Evolutionary conservation across 1,140 invertebrate species (phyloP), one percentile per base, ranked within the genome.

Genomic region (Lethocerus indicus): DNA sequence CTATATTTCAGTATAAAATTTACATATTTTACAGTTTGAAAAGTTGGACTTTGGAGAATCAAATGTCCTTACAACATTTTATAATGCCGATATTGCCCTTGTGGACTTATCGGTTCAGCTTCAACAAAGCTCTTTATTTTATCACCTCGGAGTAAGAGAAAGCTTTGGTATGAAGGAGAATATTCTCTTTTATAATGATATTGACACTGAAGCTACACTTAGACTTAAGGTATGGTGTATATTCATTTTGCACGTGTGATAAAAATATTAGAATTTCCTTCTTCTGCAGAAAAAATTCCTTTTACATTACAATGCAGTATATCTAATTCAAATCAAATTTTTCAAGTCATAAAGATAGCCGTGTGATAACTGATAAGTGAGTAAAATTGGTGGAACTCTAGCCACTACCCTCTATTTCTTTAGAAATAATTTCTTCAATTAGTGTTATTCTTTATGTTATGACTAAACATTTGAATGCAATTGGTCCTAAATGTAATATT

Each of bases 91-190:
- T 71, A 89, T 98, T 23, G 93, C 88, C 1, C 75, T 99, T 21
- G 88, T 98, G 26, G 95, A 99, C 70, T 73, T 98, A 55, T 92
- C 88, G 36, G 69, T 94, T 40, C 78, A 87, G 60, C 63, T 84
- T 27, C 92, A 96, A 67, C 87, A 92, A 63, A 72, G 67, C 59
- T 86, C 81, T 58, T 69, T 98, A 21, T 89, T 94, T 59, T 98
- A 98, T 70, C 93, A 98, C 66, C 74, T 98, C 35, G 95, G 94
- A 24, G 90, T 98, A 1, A 69, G 95, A 48, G 94, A 98, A 66
- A 96, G 90, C 64, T 97, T 98, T 72, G 86, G 86, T 40, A 98
- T 98, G 92, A 94, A 90, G 62, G 87, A 95, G 63, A 98, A 97
- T 67, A 90, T 98, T 51, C 65, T 98, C 13, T 72, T 96, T 2